These are phyloP conservation scores for Calameuta idolon DNA, from an alignment of 2,888 invertebrate species.

Conservation along the genomic window DNA sequence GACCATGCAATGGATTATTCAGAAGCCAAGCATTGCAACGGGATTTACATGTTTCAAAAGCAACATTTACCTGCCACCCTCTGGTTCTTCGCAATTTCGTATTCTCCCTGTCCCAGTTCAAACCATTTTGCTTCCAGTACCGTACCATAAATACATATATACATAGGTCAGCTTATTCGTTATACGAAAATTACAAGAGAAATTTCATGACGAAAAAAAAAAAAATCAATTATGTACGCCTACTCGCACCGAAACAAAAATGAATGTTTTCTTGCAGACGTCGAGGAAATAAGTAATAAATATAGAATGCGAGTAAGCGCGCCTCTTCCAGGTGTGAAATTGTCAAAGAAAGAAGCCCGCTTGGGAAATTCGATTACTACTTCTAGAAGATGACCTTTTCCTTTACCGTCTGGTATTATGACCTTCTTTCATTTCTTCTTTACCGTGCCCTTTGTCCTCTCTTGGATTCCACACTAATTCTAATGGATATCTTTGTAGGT, in stretches of 20 bases:
- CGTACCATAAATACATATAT: background rate
- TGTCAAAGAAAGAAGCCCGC: background rate
- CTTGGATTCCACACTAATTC: background rate
- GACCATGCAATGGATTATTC: conserved; percentile 7
- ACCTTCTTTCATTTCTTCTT: background rate
- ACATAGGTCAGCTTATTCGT: background rate
- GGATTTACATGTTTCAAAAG: conserved; percentile 11
- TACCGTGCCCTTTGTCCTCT: background rate
- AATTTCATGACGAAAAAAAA: too few relatives aligned
- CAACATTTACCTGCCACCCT: background rate
- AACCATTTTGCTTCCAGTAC: background rate
- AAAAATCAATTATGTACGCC: background rate
- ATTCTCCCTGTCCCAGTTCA: background rate
- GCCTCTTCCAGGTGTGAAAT: background rate
- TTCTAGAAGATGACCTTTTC: background rate
- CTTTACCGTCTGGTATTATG: background rate
- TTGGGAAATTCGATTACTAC: background rate
- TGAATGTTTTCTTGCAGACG: background rate
- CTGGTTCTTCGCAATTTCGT: background rate
- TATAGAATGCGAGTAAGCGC: background rate
- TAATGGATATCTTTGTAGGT: background rate
- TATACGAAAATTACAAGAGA: too few relatives aligned
- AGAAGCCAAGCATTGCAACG: background rate
- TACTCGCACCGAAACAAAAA: background rate
- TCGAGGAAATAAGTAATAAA: background rate